Conservation (phyloP, 37 sponge, comb jelly and placozoan genomes). For the Cliona cf. orientalis region DNA sequence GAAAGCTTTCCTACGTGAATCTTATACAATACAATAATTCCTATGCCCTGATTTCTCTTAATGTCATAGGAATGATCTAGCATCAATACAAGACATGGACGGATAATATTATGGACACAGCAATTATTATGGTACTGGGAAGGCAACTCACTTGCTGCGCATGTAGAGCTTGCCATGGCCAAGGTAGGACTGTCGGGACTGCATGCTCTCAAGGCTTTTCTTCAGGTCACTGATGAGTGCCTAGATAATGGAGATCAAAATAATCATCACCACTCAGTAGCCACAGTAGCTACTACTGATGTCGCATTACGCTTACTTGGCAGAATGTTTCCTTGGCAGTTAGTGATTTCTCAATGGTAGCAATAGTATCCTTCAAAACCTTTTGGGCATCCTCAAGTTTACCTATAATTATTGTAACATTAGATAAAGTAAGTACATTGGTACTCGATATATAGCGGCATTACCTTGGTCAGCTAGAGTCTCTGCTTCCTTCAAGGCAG, state of each 20-base stretch:
- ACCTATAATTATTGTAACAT: conserved; percentile 14
- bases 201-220: conserved; percentile 35
- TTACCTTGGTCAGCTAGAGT: conserved; percentile 61
- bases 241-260: conserved; percentile 7
- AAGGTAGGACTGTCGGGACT: conserved; percentile 30
- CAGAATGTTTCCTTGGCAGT: conserved; percentile 16
- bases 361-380: conserved; percentile 30
- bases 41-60: no score
- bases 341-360: conserved; percentile 8
- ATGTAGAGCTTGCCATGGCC: conserved; percentile 48
- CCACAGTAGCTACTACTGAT: neutral
- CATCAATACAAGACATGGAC: no score
- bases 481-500: conserved; percentile 73
- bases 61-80: no score
- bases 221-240: conserved; percentile 61
- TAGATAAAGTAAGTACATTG: neutral
- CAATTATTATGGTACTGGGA: no score
- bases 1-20: no score
- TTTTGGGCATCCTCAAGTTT: conserved; percentile 32
- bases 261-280: neutral
- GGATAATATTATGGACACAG: no score
- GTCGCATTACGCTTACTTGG: conserved; percentile 7
- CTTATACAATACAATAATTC: no score
- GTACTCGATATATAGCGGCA: neutral
- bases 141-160: conserved; percentile 6